These are phyloP conservation scores for Simalia tracyae DNA, from an alignment of 2,797 vertebrate genomes.

Conservation along the genomic window DNA sequence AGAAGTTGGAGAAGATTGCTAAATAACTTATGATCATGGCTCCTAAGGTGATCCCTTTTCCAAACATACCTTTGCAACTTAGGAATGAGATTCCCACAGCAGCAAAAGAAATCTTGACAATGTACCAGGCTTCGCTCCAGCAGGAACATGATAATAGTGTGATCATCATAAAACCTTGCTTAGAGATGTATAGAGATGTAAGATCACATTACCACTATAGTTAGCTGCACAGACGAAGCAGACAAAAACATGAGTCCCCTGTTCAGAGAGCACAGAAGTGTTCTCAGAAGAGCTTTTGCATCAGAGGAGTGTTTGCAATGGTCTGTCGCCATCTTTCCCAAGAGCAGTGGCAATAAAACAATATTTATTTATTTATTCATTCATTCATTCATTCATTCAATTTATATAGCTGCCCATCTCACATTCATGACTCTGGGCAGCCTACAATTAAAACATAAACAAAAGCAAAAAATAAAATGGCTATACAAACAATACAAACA, in stretches of 20 bases:
- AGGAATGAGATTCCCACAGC: slow-evolving; percentile 38
- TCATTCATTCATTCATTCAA: no score
- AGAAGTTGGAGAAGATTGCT: not conserved
- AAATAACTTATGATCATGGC: not conserved
- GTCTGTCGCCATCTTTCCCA: slow-evolving; percentile 31
- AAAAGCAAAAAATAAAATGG: no score
- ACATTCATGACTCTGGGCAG: no score
- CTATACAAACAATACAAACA: no score
- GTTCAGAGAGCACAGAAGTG: slow-evolving; percentile 42
- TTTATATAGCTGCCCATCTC: no score
- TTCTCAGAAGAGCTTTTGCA: slow-evolving; percentile 54
- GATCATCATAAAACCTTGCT: slow-evolving; percentile 39
- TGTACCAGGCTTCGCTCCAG: slow-evolving; percentile 37
- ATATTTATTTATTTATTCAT: not conserved
- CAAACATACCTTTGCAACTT: not conserved
- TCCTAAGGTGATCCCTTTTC: not conserved
- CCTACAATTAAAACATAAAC: no score
- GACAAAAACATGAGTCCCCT: slow-evolving; percentile 45
- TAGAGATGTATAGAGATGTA: slow-evolving; percentile 47
- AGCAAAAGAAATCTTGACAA: slow-evolving; percentile 50
- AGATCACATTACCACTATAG: slow-evolving; percentile 40
- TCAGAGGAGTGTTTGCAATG: slow-evolving; percentile 31
- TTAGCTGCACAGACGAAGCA: slow-evolving; percentile 42
- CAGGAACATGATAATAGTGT: not conserved
- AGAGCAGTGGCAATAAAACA: slow-evolving; percentile 12